Conservation (phyloP, 1,140 invertebrate genomes). For the Ctenoplectra terminalis region DNA sequence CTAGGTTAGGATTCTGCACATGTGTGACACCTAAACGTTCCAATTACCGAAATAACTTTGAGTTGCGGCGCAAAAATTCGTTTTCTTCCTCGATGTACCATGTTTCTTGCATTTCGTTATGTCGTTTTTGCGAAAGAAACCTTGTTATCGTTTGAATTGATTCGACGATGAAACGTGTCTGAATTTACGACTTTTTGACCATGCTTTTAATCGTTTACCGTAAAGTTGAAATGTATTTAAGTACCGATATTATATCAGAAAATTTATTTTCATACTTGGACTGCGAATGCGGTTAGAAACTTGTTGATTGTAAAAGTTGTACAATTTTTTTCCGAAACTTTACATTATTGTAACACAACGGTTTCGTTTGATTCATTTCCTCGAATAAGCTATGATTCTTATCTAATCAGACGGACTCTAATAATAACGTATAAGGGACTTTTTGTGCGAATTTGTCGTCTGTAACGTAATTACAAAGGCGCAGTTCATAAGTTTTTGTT, state of each 20-base stretch:
- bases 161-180: neutral
- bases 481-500: neutral
- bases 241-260: no score
- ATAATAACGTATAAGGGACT: neutral
- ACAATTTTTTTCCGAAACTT: no score
- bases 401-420: neutral
- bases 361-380: no score
- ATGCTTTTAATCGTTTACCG: no score
- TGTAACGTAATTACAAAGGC: neutral
- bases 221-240: no score
- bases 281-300: no score
- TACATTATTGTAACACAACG: no score
- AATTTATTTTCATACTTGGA: no score
- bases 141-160: no score
- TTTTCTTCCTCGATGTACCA: neutral
- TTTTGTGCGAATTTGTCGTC: neutral
- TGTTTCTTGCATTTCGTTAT: neutral
- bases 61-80: constrained; percentile 16
- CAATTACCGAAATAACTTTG: constrained; percentile 52
- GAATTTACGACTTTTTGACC: no score
- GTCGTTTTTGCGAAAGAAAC: neutral
- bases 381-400: no score
- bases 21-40: constrained; percentile 28
- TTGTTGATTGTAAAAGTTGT: no score
- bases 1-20: constrained; percentile 32